phyloP scores from a whole-genome alignment of 2,888 invertebrate species.

The Aproaerema taeniolella region DNA sequence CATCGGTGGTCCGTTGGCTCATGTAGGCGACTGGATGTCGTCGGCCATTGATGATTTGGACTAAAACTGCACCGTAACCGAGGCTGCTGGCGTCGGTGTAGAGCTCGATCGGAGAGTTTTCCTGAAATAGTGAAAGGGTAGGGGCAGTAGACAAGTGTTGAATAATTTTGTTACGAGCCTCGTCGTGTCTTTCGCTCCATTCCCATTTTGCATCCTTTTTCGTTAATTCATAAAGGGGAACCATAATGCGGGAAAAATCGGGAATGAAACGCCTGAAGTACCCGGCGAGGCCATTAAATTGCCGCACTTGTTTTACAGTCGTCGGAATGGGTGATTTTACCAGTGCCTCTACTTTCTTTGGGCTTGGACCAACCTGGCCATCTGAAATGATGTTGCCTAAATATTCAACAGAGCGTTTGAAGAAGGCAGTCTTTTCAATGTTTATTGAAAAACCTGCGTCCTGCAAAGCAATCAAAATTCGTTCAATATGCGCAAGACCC shows the following conservation, averaged over 20 bases:
- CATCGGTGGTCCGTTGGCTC: constrained; percentile 18
- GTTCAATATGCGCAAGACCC: constrained; percentile 21
- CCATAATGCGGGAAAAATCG: constrained; percentile 21
- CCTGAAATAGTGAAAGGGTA: constrained; percentile 19
- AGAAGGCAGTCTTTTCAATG: constrained; percentile 23
- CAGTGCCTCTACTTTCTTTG: constrained; percentile 27
- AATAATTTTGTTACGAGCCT: constrained; percentile 18
- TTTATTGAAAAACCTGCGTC: constrained; percentile 30
- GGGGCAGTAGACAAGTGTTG: constrained; percentile 17
- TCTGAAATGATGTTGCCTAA: constrained; percentile 24
- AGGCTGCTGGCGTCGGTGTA: constrained; percentile 26
- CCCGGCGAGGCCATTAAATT: constrained; percentile 22
- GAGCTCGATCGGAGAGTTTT: constrained; percentile 16
- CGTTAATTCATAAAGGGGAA: constrained; percentile 22
- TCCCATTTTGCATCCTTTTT: constrained; percentile 20
- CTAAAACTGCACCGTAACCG: constrained; percentile 22
- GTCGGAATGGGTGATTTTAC: constrained; percentile 25
- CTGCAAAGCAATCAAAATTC: constrained; percentile 21
- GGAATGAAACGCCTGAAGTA: constrained; percentile 23
- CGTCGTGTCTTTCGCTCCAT: constrained; percentile 24
- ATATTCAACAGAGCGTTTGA: constrained; percentile 26
- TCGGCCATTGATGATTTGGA: constrained; percentile 11
- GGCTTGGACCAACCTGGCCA: constrained; percentile 28
- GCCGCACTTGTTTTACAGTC: constrained; percentile 24
- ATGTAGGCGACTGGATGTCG: constrained; percentile 17